Conservation (phyloP, 2,113 vertebrate genomes). For the Hydrolagus affinis region DNA sequence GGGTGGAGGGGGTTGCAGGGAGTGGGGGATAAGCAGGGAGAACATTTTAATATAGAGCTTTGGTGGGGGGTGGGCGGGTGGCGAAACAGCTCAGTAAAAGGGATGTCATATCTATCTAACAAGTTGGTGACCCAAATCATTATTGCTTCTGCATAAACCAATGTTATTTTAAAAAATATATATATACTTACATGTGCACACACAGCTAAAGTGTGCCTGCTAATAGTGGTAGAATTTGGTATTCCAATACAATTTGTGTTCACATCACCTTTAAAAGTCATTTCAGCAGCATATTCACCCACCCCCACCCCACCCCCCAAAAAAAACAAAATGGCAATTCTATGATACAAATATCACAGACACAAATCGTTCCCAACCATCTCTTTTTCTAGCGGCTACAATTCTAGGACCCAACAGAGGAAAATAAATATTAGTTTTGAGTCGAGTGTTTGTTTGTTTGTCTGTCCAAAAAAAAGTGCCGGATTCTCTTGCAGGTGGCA, state of each 20-base stretch:
- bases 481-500: slow-evolving; percentile 21
- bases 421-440: slow-evolving; percentile 28
- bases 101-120: neutral
- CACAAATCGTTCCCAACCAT: neutral
- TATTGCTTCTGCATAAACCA: neutral
- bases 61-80: neutral
- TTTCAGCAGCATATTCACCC: neutral
- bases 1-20: too few relatives aligned
- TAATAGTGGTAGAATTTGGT: neutral
- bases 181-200: neutral
- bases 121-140: neutral
- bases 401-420: slow-evolving; percentile 1
- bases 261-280: slow-evolving; percentile 22
- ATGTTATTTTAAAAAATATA: too few relatives aligned
- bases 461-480: slow-evolving; percentile 30
- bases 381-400: neutral
- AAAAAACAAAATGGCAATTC: slow-evolving; percentile 18
- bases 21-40: too few relatives aligned
- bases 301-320: too few relatives aligned
- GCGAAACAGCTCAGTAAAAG: neutral
- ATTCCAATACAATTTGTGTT: neutral
- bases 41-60: neutral
- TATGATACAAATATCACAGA: slow-evolving; percentile 2
- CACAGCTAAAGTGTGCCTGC: too few relatives aligned
- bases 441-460: neutral